Conservation (phyloP, 2,888 invertebrate species). For the Crepidodera aurea region DNA sequence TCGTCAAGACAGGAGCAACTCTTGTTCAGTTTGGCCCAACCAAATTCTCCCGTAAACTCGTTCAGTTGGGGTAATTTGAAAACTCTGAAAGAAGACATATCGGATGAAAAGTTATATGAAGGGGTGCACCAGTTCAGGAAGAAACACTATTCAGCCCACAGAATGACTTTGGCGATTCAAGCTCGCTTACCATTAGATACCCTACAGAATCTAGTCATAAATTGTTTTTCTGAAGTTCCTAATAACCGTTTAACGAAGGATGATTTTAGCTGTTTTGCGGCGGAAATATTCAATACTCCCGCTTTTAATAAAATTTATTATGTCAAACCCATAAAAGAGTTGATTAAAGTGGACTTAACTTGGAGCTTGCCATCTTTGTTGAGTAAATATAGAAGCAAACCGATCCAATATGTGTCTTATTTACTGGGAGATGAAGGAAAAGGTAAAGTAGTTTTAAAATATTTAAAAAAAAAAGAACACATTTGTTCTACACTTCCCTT, state of each 20-base stretch:
- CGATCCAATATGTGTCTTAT: conserved; percentile 78
- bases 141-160: conserved; percentile 84
- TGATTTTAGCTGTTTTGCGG: conserved; percentile 67
- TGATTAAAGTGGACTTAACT: conserved; percentile 65
- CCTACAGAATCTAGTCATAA: conserved; percentile 71
- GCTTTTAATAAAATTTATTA: conserved; percentile 75
- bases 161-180: conserved; percentile 88
- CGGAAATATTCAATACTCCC: conserved; percentile 67
- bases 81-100: conserved; percentile 73
- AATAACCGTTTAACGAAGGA: conserved; percentile 70
- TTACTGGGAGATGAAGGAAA: conserved; percentile 88
- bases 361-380: conserved; percentile 71
- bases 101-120: conserved; percentile 73
- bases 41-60: conserved; percentile 76
- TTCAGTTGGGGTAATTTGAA: conserved; percentile 88
- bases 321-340: conserved; percentile 77
- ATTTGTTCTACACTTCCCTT: no score
- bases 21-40: conserved; percentile 72
- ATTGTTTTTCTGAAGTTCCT: conserved; percentile 74
- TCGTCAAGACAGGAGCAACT: conserved; percentile 79
- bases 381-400: conserved; percentile 77
- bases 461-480: neutral
- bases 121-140: conserved; percentile 77
- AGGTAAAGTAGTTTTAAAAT: conserved; percentile 66
- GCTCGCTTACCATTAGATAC: conserved; percentile 70